phyloP scores from a whole-genome alignment of 1,140 invertebrate species.

The Eurosta solidaginis region DNA sequence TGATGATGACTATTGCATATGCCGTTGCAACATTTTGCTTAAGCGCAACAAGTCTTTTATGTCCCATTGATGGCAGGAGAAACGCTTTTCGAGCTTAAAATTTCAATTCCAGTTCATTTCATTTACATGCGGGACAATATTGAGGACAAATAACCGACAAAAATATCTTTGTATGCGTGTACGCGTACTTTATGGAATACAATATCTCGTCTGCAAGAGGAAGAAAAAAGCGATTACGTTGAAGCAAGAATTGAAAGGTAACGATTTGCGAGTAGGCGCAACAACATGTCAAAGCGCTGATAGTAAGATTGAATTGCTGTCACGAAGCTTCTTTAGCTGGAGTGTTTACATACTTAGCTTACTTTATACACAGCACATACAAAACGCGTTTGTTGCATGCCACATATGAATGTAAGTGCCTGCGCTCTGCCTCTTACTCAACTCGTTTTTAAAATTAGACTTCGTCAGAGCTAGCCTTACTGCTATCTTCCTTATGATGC shows the following conservation, averaged over 20 bases:
- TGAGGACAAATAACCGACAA: neutral
- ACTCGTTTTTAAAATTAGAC: neutral
- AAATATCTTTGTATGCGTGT: neutral
- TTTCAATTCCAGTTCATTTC: slow-evolving; percentile 9
- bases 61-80: neutral
- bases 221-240: neutral
- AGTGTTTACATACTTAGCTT: neutral
- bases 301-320: slow-evolving; percentile 1
- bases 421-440: neutral
- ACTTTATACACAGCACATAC: neutral
- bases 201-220: no score
- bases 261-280: slow-evolving; percentile 8
- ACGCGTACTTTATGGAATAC: neutral
- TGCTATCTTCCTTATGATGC: neutral
- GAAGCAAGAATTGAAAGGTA: neutral
- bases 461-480: neutral
- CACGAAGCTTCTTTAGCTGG: neutral
- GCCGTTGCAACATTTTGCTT: neutral
- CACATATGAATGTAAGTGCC: neutral
- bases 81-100: slow-evolving; percentile 22
- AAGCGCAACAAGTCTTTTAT: slow-evolving; percentile 27
- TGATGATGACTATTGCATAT: neutral
- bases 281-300: neutral
- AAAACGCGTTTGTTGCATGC: neutral
- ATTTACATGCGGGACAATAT: neutral